phyloP scores from a whole-genome alignment of 2,888 invertebrate species.

The Coelopa pilipes region DNA sequence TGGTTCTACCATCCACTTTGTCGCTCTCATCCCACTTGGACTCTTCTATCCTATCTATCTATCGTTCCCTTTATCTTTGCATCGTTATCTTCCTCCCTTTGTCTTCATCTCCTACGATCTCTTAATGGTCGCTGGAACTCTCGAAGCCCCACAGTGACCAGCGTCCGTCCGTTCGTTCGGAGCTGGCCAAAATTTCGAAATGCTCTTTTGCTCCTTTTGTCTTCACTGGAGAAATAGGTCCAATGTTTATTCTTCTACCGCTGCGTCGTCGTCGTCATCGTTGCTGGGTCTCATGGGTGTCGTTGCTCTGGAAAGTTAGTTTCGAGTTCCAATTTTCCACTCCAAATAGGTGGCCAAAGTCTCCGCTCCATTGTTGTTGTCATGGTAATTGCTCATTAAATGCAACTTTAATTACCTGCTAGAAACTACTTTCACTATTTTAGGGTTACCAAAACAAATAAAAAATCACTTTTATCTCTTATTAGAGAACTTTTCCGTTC shows the following conservation, averaged over 20 bases:
- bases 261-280: neutral
- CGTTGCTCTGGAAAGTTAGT: conserved; percentile 1
- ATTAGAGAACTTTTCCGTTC: no score
- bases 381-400: neutral
- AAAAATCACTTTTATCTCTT: no score
- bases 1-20: no score
- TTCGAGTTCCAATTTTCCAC: neutral
- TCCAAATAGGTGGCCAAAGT: neutral
- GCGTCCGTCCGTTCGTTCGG: no score
- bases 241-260: neutral
- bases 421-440: conserved; percentile 8
- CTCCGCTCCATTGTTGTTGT: neutral
- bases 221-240: neutral
- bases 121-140: no score
- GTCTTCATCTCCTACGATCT: no score
- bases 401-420: neutral
- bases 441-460: neutral
- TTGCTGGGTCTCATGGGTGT: conserved; percentile 14
- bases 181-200: neutral
- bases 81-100: no score
- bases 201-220: neutral
- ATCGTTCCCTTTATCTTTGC: no score
- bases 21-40: no score
- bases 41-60: no score
- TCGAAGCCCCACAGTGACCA: neutral